These are phyloP conservation scores for Fulmarus glacialis DNA, from an alignment of 2,113 vertebrate species.

Conservation along the genomic window DNA sequence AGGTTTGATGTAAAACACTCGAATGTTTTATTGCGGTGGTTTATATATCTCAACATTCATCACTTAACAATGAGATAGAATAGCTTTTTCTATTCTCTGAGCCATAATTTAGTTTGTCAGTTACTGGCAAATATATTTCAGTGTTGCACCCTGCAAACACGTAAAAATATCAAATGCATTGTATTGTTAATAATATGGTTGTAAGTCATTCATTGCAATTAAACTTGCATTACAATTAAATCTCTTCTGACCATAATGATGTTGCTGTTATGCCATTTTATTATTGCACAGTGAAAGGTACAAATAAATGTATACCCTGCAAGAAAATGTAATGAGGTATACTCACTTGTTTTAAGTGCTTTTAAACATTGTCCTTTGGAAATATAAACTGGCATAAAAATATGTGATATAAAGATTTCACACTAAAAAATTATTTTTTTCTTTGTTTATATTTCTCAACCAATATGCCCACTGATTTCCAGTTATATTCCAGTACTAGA, in stretches of 20 bases:
- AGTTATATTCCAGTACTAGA: not conserved
- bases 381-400: conserved; percentile 46
- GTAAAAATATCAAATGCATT: not conserved
- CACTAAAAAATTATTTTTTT: not conserved
- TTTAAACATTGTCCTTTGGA: conserved; percentile 52
- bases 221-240: conserved; percentile 32
- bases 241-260: conserved; percentile 35
- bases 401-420: conserved; percentile 16
- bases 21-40: not conserved
- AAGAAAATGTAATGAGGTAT: not conserved
- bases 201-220: conserved; percentile 25
- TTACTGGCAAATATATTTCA: conserved; percentile 13
- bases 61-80: not conserved
- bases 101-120: not conserved
- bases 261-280: not conserved
- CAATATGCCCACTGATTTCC: not conserved
- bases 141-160: not conserved
- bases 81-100: not conserved
- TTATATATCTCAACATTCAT: not conserved
- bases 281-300: conserved; percentile 32
- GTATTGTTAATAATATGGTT: conserved; percentile 12
- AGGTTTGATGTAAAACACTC: not conserved
- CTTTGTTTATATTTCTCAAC: not conserved
- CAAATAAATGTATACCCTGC: conserved; percentile 24
- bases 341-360: conserved; percentile 55